Evolutionary conservation across 2,113 vertebrate species (phyloP), one percentile per base, ranked within the genome.

Genomic region (Lepidothrix coronata): DNA sequence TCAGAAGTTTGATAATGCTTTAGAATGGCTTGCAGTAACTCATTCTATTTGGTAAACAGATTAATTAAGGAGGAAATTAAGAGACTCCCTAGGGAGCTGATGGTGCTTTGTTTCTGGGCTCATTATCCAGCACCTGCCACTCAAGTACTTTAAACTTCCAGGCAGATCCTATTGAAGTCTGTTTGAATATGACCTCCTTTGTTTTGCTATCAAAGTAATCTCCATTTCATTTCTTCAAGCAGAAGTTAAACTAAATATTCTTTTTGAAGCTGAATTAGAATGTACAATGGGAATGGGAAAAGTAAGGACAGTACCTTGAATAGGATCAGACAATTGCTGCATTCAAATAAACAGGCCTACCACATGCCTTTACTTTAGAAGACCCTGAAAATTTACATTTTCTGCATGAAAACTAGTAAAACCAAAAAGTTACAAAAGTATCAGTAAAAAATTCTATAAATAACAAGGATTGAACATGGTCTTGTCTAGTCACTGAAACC

Each of bases 191-290:
- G 87, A 93, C 84, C 94, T 91, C 87, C 93, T 93, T 84, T 91
- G 70, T 89, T 94, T 89, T 72, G 48, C 20, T 87, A 85, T 28
- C 58, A 82, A 95, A 80, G 84, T 89, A 94, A 94, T 79, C 77
- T 78, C 73, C 44, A 22, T 65, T 89, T 89, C 89, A 78, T 78
- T 89, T 89, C 93, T 94, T 95, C 93, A 94, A 89, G 84, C 44
- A 67, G 70, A 89, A 73, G 89, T 85, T 95, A 91, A 94, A 78
- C 80, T 95, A 85, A 95, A 78, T 92, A 97, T 92, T 95, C 96
- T 72, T 91, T 96, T 74, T 94, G 94, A 95, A 97, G 80, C 27
- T 92, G 61, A 93, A 92, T 96, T 94, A 82, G 86, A 92, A 94
- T 89, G 73, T 87, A 44, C 57, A 63, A 57, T 79, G 70, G 73